Percentiles rank a stretch among this genome's conserved stretches.
Evolutionary conservation across 2,113 vertebrate species (phyloP).

Genomic region (Ginglymostoma cirratum): DNA sequence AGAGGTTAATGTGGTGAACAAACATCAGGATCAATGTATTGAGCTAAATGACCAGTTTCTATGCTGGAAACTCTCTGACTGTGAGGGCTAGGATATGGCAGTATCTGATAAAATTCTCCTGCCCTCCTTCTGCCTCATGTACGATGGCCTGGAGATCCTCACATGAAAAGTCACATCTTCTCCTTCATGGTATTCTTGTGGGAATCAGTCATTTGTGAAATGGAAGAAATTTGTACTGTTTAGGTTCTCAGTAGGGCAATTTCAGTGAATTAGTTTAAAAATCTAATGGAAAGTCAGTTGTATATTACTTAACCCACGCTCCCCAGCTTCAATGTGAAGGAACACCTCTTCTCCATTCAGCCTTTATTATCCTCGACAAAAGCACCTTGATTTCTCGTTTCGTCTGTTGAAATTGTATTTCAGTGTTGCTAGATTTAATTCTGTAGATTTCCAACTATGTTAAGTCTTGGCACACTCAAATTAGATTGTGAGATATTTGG

Average conservation of each 20-base stretch:
- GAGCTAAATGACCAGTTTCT: no score
- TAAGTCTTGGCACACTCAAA: background rate
- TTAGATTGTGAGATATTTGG: background rate
- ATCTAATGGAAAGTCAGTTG: background rate
- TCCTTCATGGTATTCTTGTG: no score
- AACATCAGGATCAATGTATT: no score
- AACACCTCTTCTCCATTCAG: background rate
- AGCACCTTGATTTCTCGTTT: background rate
- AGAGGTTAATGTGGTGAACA: no score
- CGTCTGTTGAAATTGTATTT: background rate
- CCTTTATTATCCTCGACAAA: background rate
- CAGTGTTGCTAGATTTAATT: background rate
- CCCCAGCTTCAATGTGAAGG: background rate
- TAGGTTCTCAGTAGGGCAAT: background rate
- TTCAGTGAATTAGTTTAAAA: background rate
- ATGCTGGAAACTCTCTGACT: no score
- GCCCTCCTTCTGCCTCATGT: no score
- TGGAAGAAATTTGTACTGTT: background rate
- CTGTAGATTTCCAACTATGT: background rate
- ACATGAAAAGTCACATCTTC: no score
- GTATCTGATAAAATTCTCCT: no score
- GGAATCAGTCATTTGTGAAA: background rate
- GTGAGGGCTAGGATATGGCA: no score
- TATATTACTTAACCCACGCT: background rate
- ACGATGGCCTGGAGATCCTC: no score